These are phyloP conservation scores for Corythornis madagascariensis DNA, from an alignment of 2,113 vertebrate species.

Conservation along the genomic window DNA sequence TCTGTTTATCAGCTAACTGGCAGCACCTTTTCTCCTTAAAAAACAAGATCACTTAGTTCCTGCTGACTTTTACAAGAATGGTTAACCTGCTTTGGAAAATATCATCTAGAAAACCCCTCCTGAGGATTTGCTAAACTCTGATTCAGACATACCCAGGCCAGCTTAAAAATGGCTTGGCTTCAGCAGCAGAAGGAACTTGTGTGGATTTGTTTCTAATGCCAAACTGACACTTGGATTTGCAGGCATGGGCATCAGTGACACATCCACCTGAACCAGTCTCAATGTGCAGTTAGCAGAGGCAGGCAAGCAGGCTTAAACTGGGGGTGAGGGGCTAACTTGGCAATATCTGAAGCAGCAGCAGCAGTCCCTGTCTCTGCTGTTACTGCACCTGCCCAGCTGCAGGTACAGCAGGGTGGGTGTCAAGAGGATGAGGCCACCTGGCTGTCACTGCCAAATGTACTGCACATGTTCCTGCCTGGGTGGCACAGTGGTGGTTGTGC, in stretches of 20 bases:
- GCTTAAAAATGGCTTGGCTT: background rate
- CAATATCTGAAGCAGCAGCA: background rate
- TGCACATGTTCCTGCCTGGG: background rate
- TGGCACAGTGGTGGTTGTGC: background rate
- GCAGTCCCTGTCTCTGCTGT: background rate
- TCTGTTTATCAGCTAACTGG: constrained; percentile 23
- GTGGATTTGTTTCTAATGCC: background rate
- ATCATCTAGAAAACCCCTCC: background rate
- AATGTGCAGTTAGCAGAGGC: background rate
- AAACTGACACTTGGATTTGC: background rate
- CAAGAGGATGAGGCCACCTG: background rate
- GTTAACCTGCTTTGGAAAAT: background rate
- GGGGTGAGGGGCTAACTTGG: background rate
- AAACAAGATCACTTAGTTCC: background rate
- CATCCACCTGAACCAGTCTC: background rate
- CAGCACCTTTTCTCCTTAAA: background rate
- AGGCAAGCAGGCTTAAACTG: background rate
- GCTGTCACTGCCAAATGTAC: background rate
- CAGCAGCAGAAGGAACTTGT: background rate
- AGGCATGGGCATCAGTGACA: background rate
- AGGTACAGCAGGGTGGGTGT: background rate
- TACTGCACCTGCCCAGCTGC: background rate
- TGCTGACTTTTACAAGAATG: background rate
- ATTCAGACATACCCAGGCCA: background rate
- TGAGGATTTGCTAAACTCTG: background rate